Conservation (phyloP, 1,140 invertebrate genomes). For the Bicyclus anynana region DNA sequence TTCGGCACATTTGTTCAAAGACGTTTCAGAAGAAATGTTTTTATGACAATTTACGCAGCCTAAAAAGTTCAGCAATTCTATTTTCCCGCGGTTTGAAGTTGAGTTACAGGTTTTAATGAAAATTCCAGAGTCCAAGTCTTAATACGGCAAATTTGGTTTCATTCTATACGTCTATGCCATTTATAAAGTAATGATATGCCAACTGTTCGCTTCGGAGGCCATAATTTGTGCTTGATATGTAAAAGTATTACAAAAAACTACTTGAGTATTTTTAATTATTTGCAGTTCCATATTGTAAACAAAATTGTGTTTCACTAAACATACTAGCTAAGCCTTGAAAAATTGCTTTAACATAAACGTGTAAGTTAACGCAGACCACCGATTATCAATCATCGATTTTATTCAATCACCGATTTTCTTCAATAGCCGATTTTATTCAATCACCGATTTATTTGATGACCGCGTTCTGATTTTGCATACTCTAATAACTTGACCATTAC, state of each 20-base stretch:
- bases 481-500: no score
- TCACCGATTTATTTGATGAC: background rate
- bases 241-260: constrained; percentile 26
- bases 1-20: no score
- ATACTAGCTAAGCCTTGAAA: constrained; percentile 17
- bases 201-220: constrained; percentile 42
- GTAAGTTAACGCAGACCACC: background rate
- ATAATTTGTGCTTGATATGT: constrained; percentile 66
- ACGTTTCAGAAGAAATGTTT: no score
- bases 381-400: background rate
- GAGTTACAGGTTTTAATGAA: background rate
- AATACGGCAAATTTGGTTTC: background rate
- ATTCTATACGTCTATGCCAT: constrained; percentile 14
- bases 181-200: constrained; percentile 57
- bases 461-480: no score
- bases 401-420: background rate
- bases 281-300: constrained; percentile 14
- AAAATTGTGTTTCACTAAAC: constrained; percentile 22
- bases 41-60: background rate
- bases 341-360: constrained; percentile 9
- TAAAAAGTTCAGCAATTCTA: background rate
- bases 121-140: background rate
- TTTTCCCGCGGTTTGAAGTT: background rate
- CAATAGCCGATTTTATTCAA: background rate
- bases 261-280: constrained; percentile 21